Percentiles rank a stretch among this genome's conserved stretches.
Conservation (phyloP, 2,888 invertebrate genomes). For the Ichneumoninae sp. region DNA sequence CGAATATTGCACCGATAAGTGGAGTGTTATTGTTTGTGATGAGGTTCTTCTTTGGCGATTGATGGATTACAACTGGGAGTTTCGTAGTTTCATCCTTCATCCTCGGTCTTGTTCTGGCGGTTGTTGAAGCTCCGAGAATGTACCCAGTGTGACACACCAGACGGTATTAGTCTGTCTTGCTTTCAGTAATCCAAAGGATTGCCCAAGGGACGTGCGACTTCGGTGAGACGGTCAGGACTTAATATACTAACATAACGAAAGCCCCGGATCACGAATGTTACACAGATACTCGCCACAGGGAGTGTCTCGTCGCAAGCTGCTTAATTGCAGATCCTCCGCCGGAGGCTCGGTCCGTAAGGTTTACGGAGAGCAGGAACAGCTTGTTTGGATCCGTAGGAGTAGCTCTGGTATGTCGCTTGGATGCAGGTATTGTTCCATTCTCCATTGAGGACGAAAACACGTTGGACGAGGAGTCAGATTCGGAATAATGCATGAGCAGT, state of each 20-base stretch:
- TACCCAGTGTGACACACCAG: background rate
- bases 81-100: background rate
- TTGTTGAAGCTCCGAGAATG: background rate
- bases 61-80: constrained; percentile 3
- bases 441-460: background rate
- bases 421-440: background rate
- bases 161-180: constrained; percentile 4
- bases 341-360: background rate
- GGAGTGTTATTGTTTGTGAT: constrained; percentile 3
- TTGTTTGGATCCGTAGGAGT: background rate
- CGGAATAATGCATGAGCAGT: background rate
- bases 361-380: background rate
- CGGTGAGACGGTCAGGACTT: background rate
- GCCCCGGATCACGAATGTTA: background rate
- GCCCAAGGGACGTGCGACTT: background rate
- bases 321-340: background rate
- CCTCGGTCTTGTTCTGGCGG: background rate
- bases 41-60: background rate
- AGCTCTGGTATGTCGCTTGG: background rate
- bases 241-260: background rate
- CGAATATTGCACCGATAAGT: background rate
- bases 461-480: background rate
- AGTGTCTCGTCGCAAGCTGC: background rate
- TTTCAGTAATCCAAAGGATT: constrained; percentile 13
- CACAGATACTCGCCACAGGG: background rate